Base-by-base conservation (phyloP, 2,797 vertebrate species). In the Argentina silus region DNA sequence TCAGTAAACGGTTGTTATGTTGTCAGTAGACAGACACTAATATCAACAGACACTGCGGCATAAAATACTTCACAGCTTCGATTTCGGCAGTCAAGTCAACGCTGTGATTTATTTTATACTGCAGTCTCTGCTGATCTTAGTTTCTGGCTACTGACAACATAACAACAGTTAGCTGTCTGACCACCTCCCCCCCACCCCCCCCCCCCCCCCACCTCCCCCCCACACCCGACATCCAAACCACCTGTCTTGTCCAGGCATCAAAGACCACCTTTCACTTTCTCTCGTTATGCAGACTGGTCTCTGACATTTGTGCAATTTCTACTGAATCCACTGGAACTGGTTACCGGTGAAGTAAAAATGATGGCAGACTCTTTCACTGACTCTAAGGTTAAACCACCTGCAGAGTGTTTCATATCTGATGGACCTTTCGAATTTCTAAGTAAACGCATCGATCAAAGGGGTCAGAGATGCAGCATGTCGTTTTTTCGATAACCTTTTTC, bases 11-110 rank as follows among this genome's bases (percentile, higher is more conserved):
- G 27, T 36, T 36, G 27, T 36, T 4, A 36, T 36, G 27, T 4
- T 36, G 27, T 76, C 81, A 77, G 80, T 85, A 75, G 57, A 61
- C 72, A 74, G 57, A 47, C 67, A 23, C 44, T 67, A 75, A 69
- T 77, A 76, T 76, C 72, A 36, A 67, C 72, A 73, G 72, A 36
- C 1, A 36, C 27, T 36, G 27, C 27, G 27, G 27, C 4, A 36
- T 36, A 36, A 36, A 1, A 36, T 36, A 36, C 27, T 2, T 36
- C 27, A 36, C 27, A 4, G 27, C 27, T 36, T 36, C 27, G 4
- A 4, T 4, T 36, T 36, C 2, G 27, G 2, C 27, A 36, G 27
- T 36, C 27, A 36, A 36, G 27, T 36, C 27, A 4, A 36, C 27
- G 4, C 27, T 36, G 27, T 36, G 27, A 36, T 36, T 36, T 36